Conservation (phyloP, 2,888 invertebrate genomes). For the Drosophila greeni region DNA sequence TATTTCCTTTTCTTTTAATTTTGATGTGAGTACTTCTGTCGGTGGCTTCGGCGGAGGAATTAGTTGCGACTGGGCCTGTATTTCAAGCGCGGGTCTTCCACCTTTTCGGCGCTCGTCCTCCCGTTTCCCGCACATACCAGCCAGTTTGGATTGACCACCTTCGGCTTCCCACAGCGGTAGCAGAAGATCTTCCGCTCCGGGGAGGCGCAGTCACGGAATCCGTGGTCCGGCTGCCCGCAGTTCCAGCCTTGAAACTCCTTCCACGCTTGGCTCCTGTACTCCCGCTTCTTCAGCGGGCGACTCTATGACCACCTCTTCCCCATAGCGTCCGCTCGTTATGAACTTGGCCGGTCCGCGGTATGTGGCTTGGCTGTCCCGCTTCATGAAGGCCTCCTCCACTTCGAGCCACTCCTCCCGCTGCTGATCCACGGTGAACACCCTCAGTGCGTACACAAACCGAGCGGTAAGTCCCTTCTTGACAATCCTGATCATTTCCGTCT, state of each 20-base stretch:
- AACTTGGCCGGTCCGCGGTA: not conserved
- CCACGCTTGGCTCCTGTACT: too few relatives aligned
- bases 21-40: too few relatives aligned
- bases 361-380: not conserved
- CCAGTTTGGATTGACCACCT: too few relatives aligned
- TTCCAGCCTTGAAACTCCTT: not conserved
- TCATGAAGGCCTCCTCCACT: not conserved
- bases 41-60: too few relatives aligned
- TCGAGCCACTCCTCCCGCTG: not conserved
- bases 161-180: too few relatives aligned
- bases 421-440: not conserved
- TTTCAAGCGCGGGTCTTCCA: too few relatives aligned
- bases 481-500: not conserved
- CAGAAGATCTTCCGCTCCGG: not conserved
- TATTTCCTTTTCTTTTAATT: too few relatives aligned
- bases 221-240: not conserved
- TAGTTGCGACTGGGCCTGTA: too few relatives aligned
- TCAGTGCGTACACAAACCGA: not conserved
- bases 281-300: not conserved
- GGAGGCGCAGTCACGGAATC: not conserved
- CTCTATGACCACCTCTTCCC: not conserved
- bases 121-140: too few relatives aligned
- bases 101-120: too few relatives aligned
- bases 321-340: not conserved
- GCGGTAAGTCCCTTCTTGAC: not conserved